A percentile compares a stretch with the other conserved stretches of the same genome.
Evolutionary conservation across 2,888 invertebrate species (phyloP).

Genomic region (Xiphydria camelus): DNA sequence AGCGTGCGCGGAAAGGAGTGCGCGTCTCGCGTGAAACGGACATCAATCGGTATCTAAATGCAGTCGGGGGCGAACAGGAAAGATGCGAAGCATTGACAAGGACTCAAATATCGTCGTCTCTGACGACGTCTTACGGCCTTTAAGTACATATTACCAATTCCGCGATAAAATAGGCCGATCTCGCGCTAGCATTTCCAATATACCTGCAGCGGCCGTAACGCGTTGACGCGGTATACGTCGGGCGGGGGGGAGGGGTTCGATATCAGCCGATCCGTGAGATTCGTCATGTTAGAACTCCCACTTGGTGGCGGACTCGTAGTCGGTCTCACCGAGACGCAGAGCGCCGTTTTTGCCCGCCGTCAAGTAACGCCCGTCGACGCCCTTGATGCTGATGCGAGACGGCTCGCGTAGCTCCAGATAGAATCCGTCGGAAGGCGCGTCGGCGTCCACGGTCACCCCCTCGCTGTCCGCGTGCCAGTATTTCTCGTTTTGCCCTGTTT

Average conservation of each 20-base stretch:
- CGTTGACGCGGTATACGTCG: neutral
- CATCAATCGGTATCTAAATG: too few relatives aligned
- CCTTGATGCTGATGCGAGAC: conserved; percentile 88
- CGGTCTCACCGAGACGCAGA: conserved; percentile 80
- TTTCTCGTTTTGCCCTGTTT: conserved; percentile 89
- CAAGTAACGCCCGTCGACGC: conserved; percentile 75
- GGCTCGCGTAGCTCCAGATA: conserved; percentile 91
- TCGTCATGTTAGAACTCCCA: conserved; percentile 81
- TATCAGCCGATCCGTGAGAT: too few relatives aligned
- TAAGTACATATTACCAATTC: too few relatives aligned
- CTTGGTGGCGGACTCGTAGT: conserved; percentile 80
- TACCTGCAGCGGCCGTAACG: too few relatives aligned
- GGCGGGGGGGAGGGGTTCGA: neutral
- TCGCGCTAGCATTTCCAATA: too few relatives aligned
- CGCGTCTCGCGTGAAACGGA: too few relatives aligned
- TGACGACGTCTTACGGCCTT: too few relatives aligned
- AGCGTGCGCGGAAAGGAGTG: too few relatives aligned
- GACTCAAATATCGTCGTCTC: too few relatives aligned
- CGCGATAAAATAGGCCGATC: too few relatives aligned
- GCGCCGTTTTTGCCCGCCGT: conserved; percentile 90
- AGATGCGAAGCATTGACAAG: too few relatives aligned
- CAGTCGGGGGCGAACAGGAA: too few relatives aligned
- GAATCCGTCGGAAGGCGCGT: conserved; percentile 80
- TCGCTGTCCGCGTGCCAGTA: conserved; percentile 94
- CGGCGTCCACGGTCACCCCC: conserved; percentile 83